phyloP scores from a whole-genome alignment of 2,888 invertebrate species.

The Sphaeridia pumilis region DNA sequence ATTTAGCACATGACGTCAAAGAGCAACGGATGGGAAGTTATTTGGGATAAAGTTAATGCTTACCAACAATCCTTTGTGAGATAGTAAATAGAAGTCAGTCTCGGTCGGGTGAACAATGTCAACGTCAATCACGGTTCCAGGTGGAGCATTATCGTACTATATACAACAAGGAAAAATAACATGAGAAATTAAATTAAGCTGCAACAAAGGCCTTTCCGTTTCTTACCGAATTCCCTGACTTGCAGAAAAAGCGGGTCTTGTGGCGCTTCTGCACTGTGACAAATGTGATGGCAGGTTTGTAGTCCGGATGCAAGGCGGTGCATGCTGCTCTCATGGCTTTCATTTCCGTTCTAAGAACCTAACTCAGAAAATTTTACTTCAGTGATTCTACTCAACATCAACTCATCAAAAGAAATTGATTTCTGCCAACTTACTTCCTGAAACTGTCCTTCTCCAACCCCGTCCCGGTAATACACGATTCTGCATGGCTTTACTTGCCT shows the following conservation, averaged over 20 bases:
- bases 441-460: conserved; percentile 40
- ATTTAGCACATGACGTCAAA: not conserved
- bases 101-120: conserved; percentile 44
- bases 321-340: conserved; percentile 43
- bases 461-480: conserved; percentile 39
- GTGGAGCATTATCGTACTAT: conserved; percentile 41
- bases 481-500: conserved; percentile 34
- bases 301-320: conserved; percentile 42
- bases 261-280: conserved; percentile 51
- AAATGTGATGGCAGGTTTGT: conserved; percentile 50
- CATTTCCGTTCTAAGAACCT: conserved; percentile 35
- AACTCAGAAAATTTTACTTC: not conserved
- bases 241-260: conserved; percentile 43
- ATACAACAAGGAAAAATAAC: conserved; percentile 2
- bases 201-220: too few relatives aligned
- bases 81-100: conserved; percentile 45
- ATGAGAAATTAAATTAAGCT: too few relatives aligned
- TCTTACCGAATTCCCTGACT: too few relatives aligned
- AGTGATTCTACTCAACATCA: not conserved
- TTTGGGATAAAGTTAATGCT: not conserved
- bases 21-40: not conserved
- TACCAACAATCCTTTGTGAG: conserved; percentile 36
- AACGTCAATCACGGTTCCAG: conserved; percentile 45
- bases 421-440: conserved; percentile 28
- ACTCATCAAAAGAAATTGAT: not conserved